Evolutionary conservation across 2,797 vertebrate genomes (phyloP), one percentile per base, ranked within the genome.

Genomic region (Tachyglossus aculeatus): DNA sequence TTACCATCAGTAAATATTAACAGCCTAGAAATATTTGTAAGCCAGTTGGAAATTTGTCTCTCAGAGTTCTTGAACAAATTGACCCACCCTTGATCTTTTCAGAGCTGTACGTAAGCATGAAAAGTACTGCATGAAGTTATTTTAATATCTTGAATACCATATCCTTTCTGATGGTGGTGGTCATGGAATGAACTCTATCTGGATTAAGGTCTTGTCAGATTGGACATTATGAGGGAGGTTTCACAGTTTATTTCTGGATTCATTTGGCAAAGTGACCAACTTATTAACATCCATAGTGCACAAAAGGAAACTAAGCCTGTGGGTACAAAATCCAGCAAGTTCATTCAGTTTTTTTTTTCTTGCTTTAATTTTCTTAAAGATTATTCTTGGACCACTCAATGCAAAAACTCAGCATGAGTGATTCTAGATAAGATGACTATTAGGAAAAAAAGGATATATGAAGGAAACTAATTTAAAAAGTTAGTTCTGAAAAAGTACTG

Each of bases 401-500:
- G 70, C 47, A 67, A 40, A 43, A 61, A 75, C 9, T 1, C 22
- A 51, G 54, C 2, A 60, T n/a, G n/a, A n/a, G n/a, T n/a, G n/a
- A n/a, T n/a, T n/a, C n/a, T n/a, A n/a, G n/a, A n/a, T n/a, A n/a
- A n/a, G n/a, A n/a, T n/a, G n/a, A n/a, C 8, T 47, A 57, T 71
- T 19, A 1, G 25, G 24, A 21, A 57, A 73, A 68, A 67, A 70
- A 73, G 13, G 18, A 40, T 52, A 62, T 18, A 11, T 44, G 1
- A 43, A 69, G 58, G 21, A 39, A 18, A 70, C 55, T 50, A 47
- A 53, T 45, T 15, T 1, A 31, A 61, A 77, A 71, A 59, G 57
- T 51, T 5, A 13, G 43, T 48, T 48, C 45, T 48, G 19, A 27
- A 81, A 81, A 70, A 73, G 67, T 33, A 44, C 43, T 60, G n/a